A percentile compares a stretch with the other conserved stretches of the same genome.
Conservation (phyloP, 2,888 invertebrate species). For the Pterobdella sp. region DNA sequence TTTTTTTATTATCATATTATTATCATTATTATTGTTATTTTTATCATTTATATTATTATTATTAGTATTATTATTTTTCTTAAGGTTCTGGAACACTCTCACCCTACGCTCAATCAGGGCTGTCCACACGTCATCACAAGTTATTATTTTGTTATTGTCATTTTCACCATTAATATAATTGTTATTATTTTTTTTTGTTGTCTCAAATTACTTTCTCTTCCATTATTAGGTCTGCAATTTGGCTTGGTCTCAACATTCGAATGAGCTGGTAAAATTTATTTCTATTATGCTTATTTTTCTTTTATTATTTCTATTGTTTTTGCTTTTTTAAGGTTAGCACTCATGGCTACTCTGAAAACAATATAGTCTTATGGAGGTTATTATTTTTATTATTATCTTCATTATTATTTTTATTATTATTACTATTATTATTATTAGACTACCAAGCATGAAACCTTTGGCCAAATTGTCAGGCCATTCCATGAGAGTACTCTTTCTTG, state of each 20-base stretch:
- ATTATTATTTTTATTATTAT: too few species aligned
- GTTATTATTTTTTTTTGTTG: too few species aligned
- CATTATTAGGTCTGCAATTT: slow-evolving; percentile 89
- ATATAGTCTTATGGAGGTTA: slow-evolving; percentile 94
- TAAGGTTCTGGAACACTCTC: slow-evolving; percentile 57
- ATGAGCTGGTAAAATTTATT: slow-evolving; percentile 65
- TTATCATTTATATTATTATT: too few species aligned
- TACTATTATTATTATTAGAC: too few species aligned
- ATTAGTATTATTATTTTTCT: too few species aligned
- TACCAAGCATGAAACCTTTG: too few species aligned
- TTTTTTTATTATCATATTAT: too few species aligned
- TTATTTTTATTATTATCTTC: too few species aligned
- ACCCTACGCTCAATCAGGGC: slow-evolving; percentile 73
- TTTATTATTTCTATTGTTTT: background rate
- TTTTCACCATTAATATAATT: too few species aligned
- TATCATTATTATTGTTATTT: too few species aligned
- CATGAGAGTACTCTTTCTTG: slow-evolving; percentile 46
- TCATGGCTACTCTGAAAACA: slow-evolving; percentile 91
- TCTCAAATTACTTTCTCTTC: too few species aligned
- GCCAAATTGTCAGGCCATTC: slow-evolving; percentile 52
- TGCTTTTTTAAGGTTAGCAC: slow-evolving; percentile 59
- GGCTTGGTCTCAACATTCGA: slow-evolving; percentile 86
- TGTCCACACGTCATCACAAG: slow-evolving; percentile 81
- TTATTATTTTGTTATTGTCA: too few species aligned
- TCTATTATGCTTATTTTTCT: background rate